Evolutionary conservation across 2,113 vertebrate genomes (phyloP), one percentile per base, ranked within the genome.

Genomic region (Circaetus cinerascens): DNA sequence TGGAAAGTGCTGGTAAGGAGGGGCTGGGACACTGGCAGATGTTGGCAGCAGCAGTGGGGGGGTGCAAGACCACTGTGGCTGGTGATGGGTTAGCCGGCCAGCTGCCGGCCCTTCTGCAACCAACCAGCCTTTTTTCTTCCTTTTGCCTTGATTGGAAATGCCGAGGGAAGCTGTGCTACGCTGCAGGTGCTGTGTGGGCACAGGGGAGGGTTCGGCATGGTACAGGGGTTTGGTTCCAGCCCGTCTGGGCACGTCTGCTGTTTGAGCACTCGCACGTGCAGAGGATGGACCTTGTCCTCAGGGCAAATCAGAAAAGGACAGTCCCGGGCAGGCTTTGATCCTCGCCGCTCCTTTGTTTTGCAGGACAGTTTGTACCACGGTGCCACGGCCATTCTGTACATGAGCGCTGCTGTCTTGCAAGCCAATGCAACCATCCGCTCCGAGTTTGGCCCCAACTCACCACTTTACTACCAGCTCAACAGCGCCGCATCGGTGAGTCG

Each of bases 1-100:
- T 97, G 96, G 96, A 97, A 88, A 95, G 96, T 96, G 62, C 77
- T 97, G 96, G 96, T 96, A 96, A 97, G 95, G 43, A 93, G 19
- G 45, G 60, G 53, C 75, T 38, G 23, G 60, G 69, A 27, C 45
- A 26, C 0, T 0, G 11, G 46, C 62, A 59, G 69, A 29, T 25
- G 17, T 9, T 46, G 62, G 69, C 34, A 69, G 91, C 59, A 51
- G 63, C 21, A 34, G 7, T 0, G 2, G 15, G 55, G 15, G 55
- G 48, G 55, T 0, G 0, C 13, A 25, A 43, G 38, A 50, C n/a
- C 18, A 30, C 19, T 0, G 0, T 10, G 53, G 51, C 51, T 55
- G 40, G 43, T 3, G 48, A 84, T 0, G 2, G 26, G 43, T 45
- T 29, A 51, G 41, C 55, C 1, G 1, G 34, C 23, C 36, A 72